These are phyloP conservation scores for Macrosoma leucophasiata DNA, from an alignment of 2,888 invertebrate species.

Conservation along the genomic window DNA sequence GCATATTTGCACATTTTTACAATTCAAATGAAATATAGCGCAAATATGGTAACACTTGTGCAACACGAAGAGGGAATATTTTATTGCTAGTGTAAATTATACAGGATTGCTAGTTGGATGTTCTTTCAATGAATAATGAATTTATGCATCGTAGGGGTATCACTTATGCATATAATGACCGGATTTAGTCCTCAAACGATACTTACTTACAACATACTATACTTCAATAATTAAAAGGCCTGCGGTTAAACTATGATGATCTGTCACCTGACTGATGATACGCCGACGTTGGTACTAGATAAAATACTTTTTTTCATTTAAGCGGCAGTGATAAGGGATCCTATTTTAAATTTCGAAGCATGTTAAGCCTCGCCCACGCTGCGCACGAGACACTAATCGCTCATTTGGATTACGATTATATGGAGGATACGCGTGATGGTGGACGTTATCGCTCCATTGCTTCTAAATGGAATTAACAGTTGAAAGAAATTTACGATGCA, in stretches of 20 bases:
- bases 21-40: too few species aligned
- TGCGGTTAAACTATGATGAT: slow-evolving; percentile 36
- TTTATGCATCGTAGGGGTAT: too few species aligned
- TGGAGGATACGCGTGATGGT: slow-evolving; percentile 57
- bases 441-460: slow-evolving; percentile 57
- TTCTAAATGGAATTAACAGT: slow-evolving; percentile 54
- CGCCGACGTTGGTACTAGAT: slow-evolving; percentile 56
- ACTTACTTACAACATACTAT: too few species aligned
- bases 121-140: too few species aligned
- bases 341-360: too few species aligned
- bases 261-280: slow-evolving; percentile 54
- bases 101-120: too few species aligned
- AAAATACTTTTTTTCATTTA: slow-evolving; percentile 41
- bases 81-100: too few species aligned
- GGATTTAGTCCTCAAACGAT: too few species aligned
- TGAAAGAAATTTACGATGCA: slow-evolving; percentile 39
- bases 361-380: slow-evolving; percentile 60
- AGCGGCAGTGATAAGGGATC: slow-evolving; percentile 27
- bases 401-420: slow-evolving; percentile 64
- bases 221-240: slow-evolving; percentile 35
- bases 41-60: too few species aligned
- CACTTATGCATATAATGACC: too few species aligned
- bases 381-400: slow-evolving; percentile 55
- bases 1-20: too few species aligned
- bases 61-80: too few species aligned